A percentile compares a stretch with the other conserved stretches of the same genome.
Conservation (phyloP, 2,797 vertebrate species). For the Pagetopsis macropterus region DNA sequence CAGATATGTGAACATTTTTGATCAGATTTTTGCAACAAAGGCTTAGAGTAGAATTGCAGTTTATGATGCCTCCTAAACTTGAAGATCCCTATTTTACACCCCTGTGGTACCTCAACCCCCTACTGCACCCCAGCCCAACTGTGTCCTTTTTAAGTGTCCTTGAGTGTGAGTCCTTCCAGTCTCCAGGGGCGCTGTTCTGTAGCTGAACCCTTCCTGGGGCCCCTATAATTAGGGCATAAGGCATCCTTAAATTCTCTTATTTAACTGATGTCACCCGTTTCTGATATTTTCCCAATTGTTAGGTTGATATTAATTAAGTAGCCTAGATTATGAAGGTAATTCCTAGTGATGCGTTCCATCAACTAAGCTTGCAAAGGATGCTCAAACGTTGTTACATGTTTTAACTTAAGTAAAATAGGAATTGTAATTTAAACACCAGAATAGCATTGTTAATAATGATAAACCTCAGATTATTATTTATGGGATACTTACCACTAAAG, state of each 20-base stretch:
- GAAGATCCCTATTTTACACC: neutral
- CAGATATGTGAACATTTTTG: neutral
- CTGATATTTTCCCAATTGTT: neutral
- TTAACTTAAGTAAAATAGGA: no score
- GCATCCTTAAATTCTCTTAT: neutral
- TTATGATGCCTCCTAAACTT: neutral
- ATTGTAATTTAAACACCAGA: neutral
- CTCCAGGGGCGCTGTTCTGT: slow-evolving; percentile 40
- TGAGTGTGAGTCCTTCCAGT: slow-evolving; percentile 13
- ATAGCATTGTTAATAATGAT: neutral
- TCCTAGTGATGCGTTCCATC: neutral
- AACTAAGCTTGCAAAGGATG: neutral
- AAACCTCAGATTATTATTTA: neutral
- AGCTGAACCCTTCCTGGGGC: neutral
- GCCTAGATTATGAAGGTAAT: neutral
- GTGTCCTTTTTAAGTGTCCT: slow-evolving; percentile 48
- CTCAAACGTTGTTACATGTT: neutral
- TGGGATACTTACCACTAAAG: neutral
- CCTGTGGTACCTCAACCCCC: no score
- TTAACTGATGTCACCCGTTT: neutral
- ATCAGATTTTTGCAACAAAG: neutral
- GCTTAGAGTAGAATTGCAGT: neutral
- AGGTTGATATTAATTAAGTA: neutral
- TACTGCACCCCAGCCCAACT: neutral
- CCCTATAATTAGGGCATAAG: neutral